These are phyloP conservation scores for Promerops cafer DNA, from an alignment of 2,113 vertebrate species.

Conservation along the genomic window DNA sequence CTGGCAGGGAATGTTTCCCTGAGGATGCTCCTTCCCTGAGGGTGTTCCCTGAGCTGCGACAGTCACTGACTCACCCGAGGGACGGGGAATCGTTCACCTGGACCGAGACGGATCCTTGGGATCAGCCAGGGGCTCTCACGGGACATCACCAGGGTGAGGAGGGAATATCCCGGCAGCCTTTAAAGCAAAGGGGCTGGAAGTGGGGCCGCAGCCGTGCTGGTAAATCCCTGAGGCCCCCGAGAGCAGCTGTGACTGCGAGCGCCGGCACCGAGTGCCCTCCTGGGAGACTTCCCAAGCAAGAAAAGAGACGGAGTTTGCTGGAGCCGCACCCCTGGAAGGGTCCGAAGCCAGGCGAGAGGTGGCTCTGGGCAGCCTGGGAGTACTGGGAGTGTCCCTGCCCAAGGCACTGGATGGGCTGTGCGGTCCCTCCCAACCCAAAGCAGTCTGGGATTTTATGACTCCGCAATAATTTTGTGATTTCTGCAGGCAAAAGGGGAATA, in stretches of 20 bases:
- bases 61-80: not conserved
- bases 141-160: not conserved
- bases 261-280: not conserved
- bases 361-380: not conserved
- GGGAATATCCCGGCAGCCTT: not conserved
- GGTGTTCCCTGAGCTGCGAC: not conserved
- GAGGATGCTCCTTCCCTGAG: not conserved
- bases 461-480: not conserved
- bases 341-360: not conserved
- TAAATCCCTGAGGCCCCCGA: not conserved
- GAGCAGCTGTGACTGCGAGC: not conserved
- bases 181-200: not conserved
- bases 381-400: not conserved
- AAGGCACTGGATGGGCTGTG: not conserved
- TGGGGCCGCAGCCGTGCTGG: accelerated
- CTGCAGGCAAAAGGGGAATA: not conserved
- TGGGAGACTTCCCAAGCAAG: not conserved
- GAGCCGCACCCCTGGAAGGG: too few relatives aligned
- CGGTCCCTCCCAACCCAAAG: not conserved
- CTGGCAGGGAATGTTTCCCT: not conserved
- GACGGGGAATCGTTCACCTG: accelerated
- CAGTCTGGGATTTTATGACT: not conserved
- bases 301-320: not conserved
- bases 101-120: accelerated
- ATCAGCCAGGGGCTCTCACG: not conserved